These are phyloP conservation scores for Karalla daura DNA, from an alignment of 2,797 vertebrate genomes.

Conservation along the genomic window DNA sequence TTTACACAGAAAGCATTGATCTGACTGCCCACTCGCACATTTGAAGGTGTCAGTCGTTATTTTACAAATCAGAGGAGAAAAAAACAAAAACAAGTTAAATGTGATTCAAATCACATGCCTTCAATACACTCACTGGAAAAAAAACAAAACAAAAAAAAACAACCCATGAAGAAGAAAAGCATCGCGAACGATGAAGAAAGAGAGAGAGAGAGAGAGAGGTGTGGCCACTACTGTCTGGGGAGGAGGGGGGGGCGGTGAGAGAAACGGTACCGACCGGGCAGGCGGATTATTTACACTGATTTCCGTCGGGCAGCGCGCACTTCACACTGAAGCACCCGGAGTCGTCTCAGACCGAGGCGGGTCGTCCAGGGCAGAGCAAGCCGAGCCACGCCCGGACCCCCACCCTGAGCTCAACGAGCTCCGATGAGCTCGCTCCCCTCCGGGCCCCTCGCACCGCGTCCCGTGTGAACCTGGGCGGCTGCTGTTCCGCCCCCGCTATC, in stretches of 20 bases:
- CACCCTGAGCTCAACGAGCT: slow-evolving; percentile 27
- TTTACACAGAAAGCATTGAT: slow-evolving; percentile 60
- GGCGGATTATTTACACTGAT: slow-evolving; percentile 61
- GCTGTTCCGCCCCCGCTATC: no score
- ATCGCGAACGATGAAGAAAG: slow-evolving; percentile 10
- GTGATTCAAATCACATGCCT: slow-evolving; percentile 62
- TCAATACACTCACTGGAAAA: slow-evolving; percentile 59
- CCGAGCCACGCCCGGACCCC: slow-evolving; percentile 13
- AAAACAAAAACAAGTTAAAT: slow-evolving; percentile 43
- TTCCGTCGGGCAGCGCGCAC: slow-evolving; percentile 39
- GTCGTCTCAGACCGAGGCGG: slow-evolving; percentile 20
- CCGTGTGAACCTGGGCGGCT: no score
- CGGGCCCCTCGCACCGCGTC: no score
- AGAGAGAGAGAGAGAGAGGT: slow-evolving; percentile 24
- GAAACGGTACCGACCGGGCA: slow-evolving; percentile 33
- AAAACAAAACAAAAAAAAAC: slow-evolving; percentile 39
- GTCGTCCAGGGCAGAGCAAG: slow-evolving; percentile 38
- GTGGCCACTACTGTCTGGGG: slow-evolving; percentile 25
- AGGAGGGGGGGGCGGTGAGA: slow-evolving; percentile 32
- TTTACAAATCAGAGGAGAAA: slow-evolving; percentile 64
- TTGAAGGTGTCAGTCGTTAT: slow-evolving; percentile 40
- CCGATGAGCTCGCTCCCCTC: no score
- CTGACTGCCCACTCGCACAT: slow-evolving; percentile 43
- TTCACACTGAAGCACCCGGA: slow-evolving; percentile 17
- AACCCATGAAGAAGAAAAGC: slow-evolving; percentile 37